Conservation (phyloP, 2,113 vertebrate genomes). For the Heterotis niloticus region DNA sequence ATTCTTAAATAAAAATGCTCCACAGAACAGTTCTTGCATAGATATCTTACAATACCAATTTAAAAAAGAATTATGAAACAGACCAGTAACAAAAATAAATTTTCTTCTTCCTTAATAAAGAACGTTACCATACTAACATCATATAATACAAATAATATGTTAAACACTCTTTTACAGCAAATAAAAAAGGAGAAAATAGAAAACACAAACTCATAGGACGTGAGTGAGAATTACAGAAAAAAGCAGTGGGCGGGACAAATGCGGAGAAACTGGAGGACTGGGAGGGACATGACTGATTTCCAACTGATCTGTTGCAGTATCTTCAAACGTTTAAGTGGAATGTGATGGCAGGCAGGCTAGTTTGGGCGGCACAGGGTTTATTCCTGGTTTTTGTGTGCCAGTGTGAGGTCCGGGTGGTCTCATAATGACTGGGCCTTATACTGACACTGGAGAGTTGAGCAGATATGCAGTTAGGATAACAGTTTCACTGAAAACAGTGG, state of each 20-base stretch:
- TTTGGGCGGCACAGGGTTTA: no score
- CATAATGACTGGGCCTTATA: no score
- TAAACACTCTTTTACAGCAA: constrained; percentile 96
- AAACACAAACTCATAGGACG: constrained; percentile 59
- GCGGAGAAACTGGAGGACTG: background rate
- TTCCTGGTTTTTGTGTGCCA: no score
- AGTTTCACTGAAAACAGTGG: no score
- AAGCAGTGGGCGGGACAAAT: constrained; percentile 23
- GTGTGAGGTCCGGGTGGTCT: no score
- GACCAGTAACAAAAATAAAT: constrained; percentile 99
- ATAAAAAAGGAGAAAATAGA: constrained; percentile 70
- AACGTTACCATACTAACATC: constrained; percentile 99
- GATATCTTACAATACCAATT: constrained; percentile 99
- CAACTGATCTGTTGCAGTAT: background rate
- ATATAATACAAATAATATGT: constrained; percentile 99
- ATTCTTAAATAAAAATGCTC: constrained; percentile 99
- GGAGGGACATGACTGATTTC: background rate
- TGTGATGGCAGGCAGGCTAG: no score
- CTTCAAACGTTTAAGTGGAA: no score
- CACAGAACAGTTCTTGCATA: constrained; percentile 99
- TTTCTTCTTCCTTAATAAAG: constrained; percentile 99
- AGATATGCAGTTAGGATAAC: no score
- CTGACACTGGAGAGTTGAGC: no score
- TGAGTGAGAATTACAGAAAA: constrained; percentile 37
- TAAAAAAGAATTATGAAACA: constrained; percentile 99